A percentile compares a stretch with the other conserved stretches of the same genome.
phyloP scores from a whole-genome alignment of 2,113 vertebrate species.

The Andinoacara biseriatus region DNA sequence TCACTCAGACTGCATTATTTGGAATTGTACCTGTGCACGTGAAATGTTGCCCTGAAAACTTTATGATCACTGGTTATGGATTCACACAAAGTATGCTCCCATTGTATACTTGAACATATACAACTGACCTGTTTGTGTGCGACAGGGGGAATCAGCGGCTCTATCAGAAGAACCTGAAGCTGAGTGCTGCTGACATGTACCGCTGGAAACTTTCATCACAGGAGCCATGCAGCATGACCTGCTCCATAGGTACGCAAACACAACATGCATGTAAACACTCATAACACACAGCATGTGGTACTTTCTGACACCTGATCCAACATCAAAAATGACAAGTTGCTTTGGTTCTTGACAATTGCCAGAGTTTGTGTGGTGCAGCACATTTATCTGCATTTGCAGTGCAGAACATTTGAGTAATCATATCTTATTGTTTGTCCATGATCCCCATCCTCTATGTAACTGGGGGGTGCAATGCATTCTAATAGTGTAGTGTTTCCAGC shows the following conservation, averaged over 20 bases:
- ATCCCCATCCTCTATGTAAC: not conserved
- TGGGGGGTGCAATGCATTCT: not conserved
- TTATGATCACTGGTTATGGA: not conserved
- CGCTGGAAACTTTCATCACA: slow-evolving; percentile 98
- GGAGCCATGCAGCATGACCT: slow-evolving; percentile 97
- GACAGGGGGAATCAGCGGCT: slow-evolving; percentile 89
- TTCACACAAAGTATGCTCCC: not conserved
- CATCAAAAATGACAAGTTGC: not conserved
- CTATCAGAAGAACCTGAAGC: slow-evolving; percentile 88
- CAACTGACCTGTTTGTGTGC: not conserved
- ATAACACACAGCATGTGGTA: not conserved
- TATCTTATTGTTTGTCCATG: not conserved
- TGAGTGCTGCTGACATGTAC: slow-evolving; percentile 97
- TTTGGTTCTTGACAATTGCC: not conserved
- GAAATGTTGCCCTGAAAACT: not conserved
- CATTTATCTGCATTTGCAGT: not conserved
- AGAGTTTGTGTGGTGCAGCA: not conserved
- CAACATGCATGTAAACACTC: not conserved
- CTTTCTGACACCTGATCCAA: not conserved
- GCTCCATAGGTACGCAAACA: slow-evolving; percentile 87
- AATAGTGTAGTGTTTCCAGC: not conserved
- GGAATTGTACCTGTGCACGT: not conserved
- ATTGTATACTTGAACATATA: not conserved
- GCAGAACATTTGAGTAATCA: not conserved
- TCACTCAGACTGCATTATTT: not conserved